Percentiles rank a stretch among this genome's conserved stretches.
phyloP scores from a whole-genome alignment of 2,113 vertebrate genomes.

The Syngnathus floridae region DNA sequence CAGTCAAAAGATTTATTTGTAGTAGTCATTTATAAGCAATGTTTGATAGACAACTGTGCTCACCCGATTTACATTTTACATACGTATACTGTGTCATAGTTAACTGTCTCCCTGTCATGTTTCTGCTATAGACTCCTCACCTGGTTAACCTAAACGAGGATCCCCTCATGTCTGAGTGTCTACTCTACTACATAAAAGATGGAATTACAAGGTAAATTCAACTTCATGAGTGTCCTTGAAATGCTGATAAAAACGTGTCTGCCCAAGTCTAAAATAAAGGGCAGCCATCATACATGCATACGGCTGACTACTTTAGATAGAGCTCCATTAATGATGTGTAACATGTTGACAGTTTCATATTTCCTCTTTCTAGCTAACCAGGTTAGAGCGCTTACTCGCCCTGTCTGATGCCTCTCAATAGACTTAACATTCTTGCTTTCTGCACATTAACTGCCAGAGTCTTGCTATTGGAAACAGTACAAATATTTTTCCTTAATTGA shows the following conservation, averaged over 20 bases:
- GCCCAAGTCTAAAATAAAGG: neutral
- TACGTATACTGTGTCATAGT: neutral
- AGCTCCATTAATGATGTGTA: neutral
- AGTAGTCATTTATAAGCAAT: neutral
- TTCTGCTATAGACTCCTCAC: conserved; percentile 84
- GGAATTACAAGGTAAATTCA: conserved; percentile 86
- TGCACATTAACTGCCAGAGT: neutral
- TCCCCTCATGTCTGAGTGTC: conserved; percentile 97
- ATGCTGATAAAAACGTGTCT: conserved; percentile 13
- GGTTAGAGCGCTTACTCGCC: neutral
- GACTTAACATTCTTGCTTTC: neutral
- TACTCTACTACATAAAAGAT: conserved; percentile 99
- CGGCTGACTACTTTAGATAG: neutral
- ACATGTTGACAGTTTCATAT: conserved; percentile 1
- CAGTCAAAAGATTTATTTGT: neutral
- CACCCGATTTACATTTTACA: neutral
- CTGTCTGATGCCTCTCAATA: neutral
- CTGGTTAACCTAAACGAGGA: conserved; percentile 98
- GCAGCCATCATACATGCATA: neutral
- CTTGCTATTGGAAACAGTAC: neutral
- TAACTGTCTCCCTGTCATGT: conserved; percentile 3
- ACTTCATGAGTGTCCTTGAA: conserved; percentile 17
- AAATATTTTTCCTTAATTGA: conserved; percentile 6
- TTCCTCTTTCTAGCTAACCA: conserved; percentile 14
- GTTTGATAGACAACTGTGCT: neutral